Evolutionary conservation across 2,113 vertebrate genomes (phyloP).

Genomic region (Chaetodon trifascialis): DNA sequence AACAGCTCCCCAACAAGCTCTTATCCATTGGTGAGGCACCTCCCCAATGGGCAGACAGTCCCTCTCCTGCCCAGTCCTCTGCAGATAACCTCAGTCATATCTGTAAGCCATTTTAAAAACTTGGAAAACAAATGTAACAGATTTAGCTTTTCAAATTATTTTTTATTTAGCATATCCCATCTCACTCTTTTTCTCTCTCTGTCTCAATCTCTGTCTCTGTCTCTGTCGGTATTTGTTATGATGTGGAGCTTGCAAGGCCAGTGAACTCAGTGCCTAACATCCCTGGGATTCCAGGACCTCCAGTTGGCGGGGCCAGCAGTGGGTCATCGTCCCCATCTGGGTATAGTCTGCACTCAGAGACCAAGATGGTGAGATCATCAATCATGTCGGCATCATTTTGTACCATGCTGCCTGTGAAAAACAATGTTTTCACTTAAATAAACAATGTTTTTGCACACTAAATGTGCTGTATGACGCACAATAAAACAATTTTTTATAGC

Average conservation of each 20-base stretch:
- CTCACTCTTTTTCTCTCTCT: background rate
- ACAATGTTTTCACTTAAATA: background rate
- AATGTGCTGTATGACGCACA: background rate
- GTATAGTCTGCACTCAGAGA: constrained; percentile 89
- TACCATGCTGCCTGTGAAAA: background rate
- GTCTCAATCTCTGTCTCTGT: background rate
- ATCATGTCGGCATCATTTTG: background rate
- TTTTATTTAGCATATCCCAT: background rate
- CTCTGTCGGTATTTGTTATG: constrained; percentile 1
- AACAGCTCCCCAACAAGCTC: constrained; percentile 91
- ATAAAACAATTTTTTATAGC: background rate
- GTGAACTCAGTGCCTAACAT: constrained; percentile 92
- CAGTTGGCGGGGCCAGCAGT: constrained; percentile 87
- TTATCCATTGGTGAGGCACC: constrained; percentile 93
- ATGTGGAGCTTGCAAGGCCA: constrained; percentile 89
- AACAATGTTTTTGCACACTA: background rate
- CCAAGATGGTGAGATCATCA: constrained; percentile 90
- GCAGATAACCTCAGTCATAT: constrained; percentile 97
- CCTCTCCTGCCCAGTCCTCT: constrained; percentile 93
- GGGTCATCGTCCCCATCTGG: constrained; percentile 91
- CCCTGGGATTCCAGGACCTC: constrained; percentile 96
- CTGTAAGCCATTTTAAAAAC: constrained; percentile 85
- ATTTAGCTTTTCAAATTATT: background rate
- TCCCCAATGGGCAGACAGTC: constrained; percentile 94
- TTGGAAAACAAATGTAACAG: background rate